These are phyloP conservation scores for Columba guinea DNA, from an alignment of 2,797 vertebrate species.

Conservation along the genomic window DNA sequence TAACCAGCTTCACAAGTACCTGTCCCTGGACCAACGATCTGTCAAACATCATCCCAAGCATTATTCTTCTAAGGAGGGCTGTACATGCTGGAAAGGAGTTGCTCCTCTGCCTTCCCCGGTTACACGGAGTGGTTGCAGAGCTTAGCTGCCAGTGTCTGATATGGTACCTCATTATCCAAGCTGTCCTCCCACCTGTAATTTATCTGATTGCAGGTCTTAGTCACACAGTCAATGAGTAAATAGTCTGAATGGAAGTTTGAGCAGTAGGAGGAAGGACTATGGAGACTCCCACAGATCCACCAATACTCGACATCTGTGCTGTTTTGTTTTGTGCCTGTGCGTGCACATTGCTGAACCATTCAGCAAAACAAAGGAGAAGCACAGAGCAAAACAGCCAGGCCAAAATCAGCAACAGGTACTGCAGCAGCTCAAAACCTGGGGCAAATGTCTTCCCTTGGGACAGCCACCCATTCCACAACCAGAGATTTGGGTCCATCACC, in stretches of 20 bases:
- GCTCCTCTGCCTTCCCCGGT: neutral
- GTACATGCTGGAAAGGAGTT: neutral
- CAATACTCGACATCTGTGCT: rapidly evolving
- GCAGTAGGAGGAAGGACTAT: neutral
- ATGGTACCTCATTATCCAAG: neutral
- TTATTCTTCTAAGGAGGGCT: neutral
- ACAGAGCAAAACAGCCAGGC: neutral
- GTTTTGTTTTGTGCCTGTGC: neutral
- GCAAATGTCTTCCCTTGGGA: neutral
- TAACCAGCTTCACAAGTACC: neutral
- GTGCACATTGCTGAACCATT: neutral
- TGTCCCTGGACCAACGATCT: neutral
- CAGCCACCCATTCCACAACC: rapidly evolving
- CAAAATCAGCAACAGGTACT: neutral
- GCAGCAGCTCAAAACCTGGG: neutral
- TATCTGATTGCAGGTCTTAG: slow-evolving; percentile 21
- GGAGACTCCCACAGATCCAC: neutral
- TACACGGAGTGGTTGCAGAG: rapidly evolving
- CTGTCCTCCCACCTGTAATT: slow-evolving; percentile 61
- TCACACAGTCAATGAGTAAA: slow-evolving; percentile 54
- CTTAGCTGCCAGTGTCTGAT: neutral
- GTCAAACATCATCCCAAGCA: neutral
- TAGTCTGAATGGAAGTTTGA: slow-evolving; percentile 42
- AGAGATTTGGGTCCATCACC: neutral
- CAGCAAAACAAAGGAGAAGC: neutral